Evolutionary conservation across 2,888 invertebrate genomes (phyloP).

Genomic region (Campoletis raptor): DNA sequence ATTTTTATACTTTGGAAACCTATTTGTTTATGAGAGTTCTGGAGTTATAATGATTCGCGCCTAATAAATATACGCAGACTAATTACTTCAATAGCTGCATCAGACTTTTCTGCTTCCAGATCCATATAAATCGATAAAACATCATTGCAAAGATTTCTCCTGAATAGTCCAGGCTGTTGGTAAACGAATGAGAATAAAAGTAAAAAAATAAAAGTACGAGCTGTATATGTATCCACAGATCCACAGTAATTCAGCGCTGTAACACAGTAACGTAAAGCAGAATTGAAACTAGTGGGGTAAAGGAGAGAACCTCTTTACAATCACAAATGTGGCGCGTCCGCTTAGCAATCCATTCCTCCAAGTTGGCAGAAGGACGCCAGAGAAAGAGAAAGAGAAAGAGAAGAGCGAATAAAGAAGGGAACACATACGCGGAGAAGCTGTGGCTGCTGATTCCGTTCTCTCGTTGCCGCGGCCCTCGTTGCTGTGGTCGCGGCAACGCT

Average conservation of each 20-base stretch:
- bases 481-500: slow-evolving; percentile 43
- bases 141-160: slow-evolving; percentile 52
- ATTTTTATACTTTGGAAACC: neutral
- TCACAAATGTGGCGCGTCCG: slow-evolving; percentile 80
- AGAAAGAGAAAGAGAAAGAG: slow-evolving; percentile 40
- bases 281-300: slow-evolving; percentile 14
- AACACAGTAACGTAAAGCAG: slow-evolving; percentile 19
- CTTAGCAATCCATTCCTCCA: slow-evolving; percentile 79
- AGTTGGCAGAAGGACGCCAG: slow-evolving; percentile 71
- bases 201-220: slow-evolving; percentile 1
- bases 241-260: slow-evolving; percentile 1
- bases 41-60: neutral
- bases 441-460: slow-evolving; percentile 53
- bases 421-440: slow-evolving; percentile 25
- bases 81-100: neutral
- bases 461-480: slow-evolving; percentile 48
- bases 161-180: neutral
- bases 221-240: neutral
- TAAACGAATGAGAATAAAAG: neutral
- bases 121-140: neutral
- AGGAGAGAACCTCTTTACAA: slow-evolving; percentile 77
- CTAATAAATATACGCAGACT: neutral
- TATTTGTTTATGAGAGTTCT: neutral
- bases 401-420: neutral
- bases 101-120: neutral